Evolutionary conservation across 2,888 invertebrate genomes (phyloP), one percentile per base, ranked within the genome.

Genomic region (Catonia carolina): DNA sequence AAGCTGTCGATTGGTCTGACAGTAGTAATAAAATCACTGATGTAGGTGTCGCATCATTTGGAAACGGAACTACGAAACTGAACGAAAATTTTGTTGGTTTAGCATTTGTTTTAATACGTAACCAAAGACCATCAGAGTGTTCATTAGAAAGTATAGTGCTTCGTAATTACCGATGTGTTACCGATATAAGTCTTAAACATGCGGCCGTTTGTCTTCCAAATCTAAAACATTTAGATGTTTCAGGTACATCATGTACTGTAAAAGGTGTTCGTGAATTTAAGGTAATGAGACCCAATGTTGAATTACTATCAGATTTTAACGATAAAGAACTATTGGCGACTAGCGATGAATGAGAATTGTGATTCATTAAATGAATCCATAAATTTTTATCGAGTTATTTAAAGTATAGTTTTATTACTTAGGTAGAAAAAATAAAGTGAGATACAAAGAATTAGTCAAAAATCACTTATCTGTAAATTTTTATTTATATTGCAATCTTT

Each of bases 201-300:
- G 69, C 85, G 50, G 78, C 78, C 0, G 75, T 77, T 0, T 80
- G 82, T 0, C 81, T 84, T 0, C 81, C 82, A 0, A 69, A 75
- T 55, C 68, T 86, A 12, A 68, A 73, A 6, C 72, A 72, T 20
- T 68, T 89, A 0, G 86, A 89, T 69, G 78, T 89, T 1, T 80
- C 81, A 0, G 79, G 81, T 1, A 85, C 86, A 0, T 74, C 76
- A 1, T 83, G 88, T 0, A 84, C 85, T 0, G 69, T 69, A 5
- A 66, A 71, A 0, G 87, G 83, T 0, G 76, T 86, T 0, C 74
- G 76, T n/a, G 71, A 72, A 0, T 89, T 87, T 61, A 60, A 60
- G 51, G 39, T 42, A 7, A 41, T 53, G 27, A 59, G 65, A 31
- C 65, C 66, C 12, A 61, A 64, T 23, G 65, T 65, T 20, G 37